Evolutionary conservation across 2,797 vertebrate genomes (phyloP).

Genomic region (Phrynocephalus vlangalii): DNA sequence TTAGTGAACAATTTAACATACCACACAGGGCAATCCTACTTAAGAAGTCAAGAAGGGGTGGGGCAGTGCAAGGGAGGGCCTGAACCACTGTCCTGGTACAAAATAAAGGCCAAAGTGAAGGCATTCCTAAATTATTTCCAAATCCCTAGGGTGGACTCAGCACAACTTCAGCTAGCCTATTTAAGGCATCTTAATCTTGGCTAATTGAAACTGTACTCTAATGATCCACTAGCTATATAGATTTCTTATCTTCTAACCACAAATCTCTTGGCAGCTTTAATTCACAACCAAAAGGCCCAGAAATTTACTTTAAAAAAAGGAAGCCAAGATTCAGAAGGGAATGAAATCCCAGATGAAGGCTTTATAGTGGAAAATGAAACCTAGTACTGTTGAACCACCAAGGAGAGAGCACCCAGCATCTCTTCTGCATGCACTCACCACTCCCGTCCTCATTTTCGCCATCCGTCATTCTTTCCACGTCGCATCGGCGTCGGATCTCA

Average conservation of each 20-base stretch:
- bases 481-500: conserved; percentile 88
- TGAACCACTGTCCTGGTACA: no score
- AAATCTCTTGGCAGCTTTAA: background rate
- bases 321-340: background rate
- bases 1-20: background rate
- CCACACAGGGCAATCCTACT: background rate
- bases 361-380: background rate
- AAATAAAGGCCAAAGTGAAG: no score
- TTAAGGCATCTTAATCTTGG: no score
- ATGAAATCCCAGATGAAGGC: background rate
- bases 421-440: conserved; percentile 71
- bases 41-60: no score
- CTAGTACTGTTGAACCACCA: background rate
- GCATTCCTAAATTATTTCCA: no score
- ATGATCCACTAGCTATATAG: background rate
- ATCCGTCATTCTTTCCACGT: conserved; percentile 81
- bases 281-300: background rate
- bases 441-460: conserved; percentile 80
- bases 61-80: no score
- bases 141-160: no score
- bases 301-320: background rate
- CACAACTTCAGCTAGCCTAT: no score
- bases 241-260: background rate
- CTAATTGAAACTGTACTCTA: no score
- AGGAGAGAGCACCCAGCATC: background rate